Evolutionary conservation across 2,888 invertebrate species (phyloP), one percentile per base, ranked within the genome.

Genomic region (Sclerodermus sp.): DNA sequence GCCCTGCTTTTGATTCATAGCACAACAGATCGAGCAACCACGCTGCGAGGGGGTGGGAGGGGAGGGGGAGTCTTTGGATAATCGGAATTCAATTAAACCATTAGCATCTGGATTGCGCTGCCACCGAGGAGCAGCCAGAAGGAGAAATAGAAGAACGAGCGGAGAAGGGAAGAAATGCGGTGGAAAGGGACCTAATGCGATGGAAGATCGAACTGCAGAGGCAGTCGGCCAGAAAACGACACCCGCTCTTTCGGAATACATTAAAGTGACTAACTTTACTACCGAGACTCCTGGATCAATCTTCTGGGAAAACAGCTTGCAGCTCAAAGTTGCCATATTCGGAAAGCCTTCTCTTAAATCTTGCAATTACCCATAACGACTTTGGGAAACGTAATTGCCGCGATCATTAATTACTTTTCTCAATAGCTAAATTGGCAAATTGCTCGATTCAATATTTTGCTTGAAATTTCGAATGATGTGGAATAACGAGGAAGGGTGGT

Each of bases 11-110:
- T 74, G 74, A 74, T 74, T 74, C 74, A 74, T 74, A 67, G 71
- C 71, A 63, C 68, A 66, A 65, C 62, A 64, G 58, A 57, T 50
- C 43, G 54, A 39, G 62, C 41, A 61, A 53, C 55, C 49, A 45
- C 55, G 51, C 48, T 55, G 44, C 45, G 34, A 54, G 47, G 57
- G 55, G 43, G 50, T 34, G 58, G 30, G 8, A 30, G 30, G 8
- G 30, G 51, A 38, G 48, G 56, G 58, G 62, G 58, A 64, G 57
- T 66, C 69, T 71, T 73, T 64, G 68, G 67, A 70, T 76, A 75
- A 76, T 76, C 76, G 76, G 67, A 76, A 75, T 76, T 75, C 76
- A 76, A 76, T 76, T 76, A 76, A 74, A 71, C 73, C 68, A 69
- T 70, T 70, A 71, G 67, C 66, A 60, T 62, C 55, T 46, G 58